Conservation (phyloP, 1,140 invertebrate species). For the Tigriopus japonicus region DNA sequence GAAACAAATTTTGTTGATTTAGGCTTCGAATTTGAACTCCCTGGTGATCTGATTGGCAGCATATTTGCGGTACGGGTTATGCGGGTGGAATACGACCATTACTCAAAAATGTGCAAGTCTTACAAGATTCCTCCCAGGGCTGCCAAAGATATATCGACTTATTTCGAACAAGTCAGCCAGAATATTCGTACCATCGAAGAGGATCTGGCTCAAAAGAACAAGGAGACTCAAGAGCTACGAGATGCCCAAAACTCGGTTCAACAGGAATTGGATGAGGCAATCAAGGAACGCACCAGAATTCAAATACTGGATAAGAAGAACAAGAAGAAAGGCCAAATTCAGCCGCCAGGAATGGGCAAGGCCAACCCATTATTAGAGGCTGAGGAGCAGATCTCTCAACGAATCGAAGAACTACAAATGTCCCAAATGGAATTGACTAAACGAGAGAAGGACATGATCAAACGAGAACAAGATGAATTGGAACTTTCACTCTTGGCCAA, state of each 20-base stretch:
- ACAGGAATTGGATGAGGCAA: neutral
- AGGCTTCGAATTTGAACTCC: conserved; percentile 10
- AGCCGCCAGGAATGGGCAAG: neutral
- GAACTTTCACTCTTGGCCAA: neutral
- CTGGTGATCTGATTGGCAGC: conserved; percentile 2
- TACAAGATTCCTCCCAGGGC: conserved; percentile 1
- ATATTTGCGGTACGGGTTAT: conserved; percentile 4
- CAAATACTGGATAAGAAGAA: neutral
- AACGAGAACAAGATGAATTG: neutral
- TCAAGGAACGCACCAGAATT: neutral
- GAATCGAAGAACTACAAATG: too few species aligned
- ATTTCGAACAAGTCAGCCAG: neutral
- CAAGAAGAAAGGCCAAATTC: neutral
- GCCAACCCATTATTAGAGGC: neutral
- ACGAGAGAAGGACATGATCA: neutral
- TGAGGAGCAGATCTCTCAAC: neutral
- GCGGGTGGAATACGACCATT: conserved; percentile 11
- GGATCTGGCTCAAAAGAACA: neutral
- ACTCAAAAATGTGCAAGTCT: conserved; percentile 5
- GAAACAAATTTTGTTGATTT: conserved; percentile 7
- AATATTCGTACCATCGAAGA: neutral
- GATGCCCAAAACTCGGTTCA: neutral
- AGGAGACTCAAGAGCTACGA: neutral
- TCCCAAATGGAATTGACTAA: too few species aligned
- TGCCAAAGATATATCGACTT: neutral